phyloP scores from a whole-genome alignment of 2,113 vertebrate species.

The Dipodomys merriami region DNA sequence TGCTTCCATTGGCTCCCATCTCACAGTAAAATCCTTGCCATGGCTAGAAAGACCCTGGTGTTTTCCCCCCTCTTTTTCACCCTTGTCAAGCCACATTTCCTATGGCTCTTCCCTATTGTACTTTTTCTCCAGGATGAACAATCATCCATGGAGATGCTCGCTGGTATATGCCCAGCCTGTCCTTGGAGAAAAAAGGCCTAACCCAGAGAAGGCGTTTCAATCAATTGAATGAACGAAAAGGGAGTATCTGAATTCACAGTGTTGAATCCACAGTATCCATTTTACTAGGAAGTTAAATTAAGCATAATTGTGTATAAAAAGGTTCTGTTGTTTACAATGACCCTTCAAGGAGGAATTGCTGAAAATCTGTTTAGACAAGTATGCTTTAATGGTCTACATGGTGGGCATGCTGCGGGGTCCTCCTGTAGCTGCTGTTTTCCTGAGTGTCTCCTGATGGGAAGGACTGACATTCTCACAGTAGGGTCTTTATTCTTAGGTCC shows the following conservation, averaged over 20 bases:
- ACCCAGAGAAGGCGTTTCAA: not conserved
- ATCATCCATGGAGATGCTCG: not conserved
- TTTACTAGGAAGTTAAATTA: constrained; percentile 26
- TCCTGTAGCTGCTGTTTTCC: not conserved
- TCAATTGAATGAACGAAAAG: not conserved
- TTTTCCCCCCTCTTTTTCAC: not conserved
- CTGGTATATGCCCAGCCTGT: not conserved
- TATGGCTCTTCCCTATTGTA: not conserved
- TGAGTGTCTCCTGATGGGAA: not conserved
- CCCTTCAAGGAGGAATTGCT: not conserved
- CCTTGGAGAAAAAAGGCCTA: not conserved
- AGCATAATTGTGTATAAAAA: not conserved
- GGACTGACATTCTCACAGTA: not conserved
- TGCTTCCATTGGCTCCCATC: not conserved
- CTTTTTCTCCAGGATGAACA: not conserved
- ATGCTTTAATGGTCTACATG: not conserved
- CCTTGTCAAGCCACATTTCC: not conserved
- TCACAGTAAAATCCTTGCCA: not conserved
- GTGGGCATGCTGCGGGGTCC: not conserved
- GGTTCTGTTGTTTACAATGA: not conserved
- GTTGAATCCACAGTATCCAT: not conserved
- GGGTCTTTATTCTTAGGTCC: not conserved
- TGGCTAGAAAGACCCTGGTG: not conserved
- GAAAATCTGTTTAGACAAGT: not conserved
- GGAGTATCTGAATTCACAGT: not conserved